Conservation (phyloP, 2,797 vertebrate species). For the Pitangus sulphuratus region DNA sequence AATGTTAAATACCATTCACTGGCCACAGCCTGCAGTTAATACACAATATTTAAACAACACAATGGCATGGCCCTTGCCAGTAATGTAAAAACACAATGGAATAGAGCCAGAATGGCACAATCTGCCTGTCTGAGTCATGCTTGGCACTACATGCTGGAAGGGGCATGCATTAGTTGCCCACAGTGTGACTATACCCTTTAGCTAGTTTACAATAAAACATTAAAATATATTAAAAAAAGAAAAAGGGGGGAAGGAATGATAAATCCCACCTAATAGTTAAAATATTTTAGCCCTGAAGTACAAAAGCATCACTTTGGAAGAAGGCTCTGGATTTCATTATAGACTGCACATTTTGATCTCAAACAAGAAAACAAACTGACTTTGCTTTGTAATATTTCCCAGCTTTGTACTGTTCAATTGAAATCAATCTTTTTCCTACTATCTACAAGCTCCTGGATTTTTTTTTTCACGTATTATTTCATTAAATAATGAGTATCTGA, state of each 20-base stretch:
- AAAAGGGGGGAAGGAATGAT: rapidly evolving
- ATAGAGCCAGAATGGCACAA: slow-evolving; percentile 46
- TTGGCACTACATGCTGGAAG: not conserved
- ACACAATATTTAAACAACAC: slow-evolving; percentile 67
- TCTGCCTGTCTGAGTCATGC: slow-evolving; percentile 51
- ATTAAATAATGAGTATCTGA: slow-evolving; percentile 38
- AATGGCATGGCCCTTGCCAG: slow-evolving; percentile 59
- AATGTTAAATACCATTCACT: slow-evolving; percentile 48
- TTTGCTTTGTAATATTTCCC: slow-evolving; percentile 55
- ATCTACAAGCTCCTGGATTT: slow-evolving; percentile 54
- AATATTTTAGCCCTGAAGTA: slow-evolving; percentile 41
- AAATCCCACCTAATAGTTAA: slow-evolving; percentile 40
- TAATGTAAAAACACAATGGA: slow-evolving; percentile 59
- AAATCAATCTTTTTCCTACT: slow-evolving; percentile 22
- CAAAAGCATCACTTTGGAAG: slow-evolving; percentile 34
- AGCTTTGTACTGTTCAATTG: slow-evolving; percentile 44
- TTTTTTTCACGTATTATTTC: not conserved
- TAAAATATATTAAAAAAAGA: not conserved
- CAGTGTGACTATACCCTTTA: not conserved
- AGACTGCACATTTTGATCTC: slow-evolving; percentile 64
- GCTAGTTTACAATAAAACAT: slow-evolving; percentile 25
- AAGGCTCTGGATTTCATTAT: slow-evolving; percentile 67
- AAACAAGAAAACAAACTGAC: slow-evolving; percentile 50
- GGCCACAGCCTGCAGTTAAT: slow-evolving; percentile 55
- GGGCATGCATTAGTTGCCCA: slow-evolving; percentile 22